phyloP scores from a whole-genome alignment of 2,113 vertebrate species.

The Danionella cerebrum region DNA sequence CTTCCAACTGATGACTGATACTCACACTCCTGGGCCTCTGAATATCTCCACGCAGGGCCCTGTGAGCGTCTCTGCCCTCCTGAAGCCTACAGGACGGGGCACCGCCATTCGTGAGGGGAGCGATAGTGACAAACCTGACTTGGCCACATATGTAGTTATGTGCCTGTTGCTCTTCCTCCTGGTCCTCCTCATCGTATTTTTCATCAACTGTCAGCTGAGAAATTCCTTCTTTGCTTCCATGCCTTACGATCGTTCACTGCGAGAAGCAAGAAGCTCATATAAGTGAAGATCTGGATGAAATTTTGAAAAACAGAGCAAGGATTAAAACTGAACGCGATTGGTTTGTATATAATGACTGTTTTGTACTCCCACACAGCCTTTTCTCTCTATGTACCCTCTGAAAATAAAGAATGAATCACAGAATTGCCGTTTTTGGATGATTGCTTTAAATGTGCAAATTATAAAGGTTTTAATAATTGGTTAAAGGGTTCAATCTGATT shows the following conservation, averaged over 20 bases:
- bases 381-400: neutral
- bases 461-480: too few species aligned
- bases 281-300: conserved; percentile 49
- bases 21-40: conserved; percentile 65
- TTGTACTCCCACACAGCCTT: conserved; percentile 23
- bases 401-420: too few species aligned
- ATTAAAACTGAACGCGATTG: neutral
- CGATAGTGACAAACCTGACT: conserved; percentile 84
- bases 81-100: conserved; percentile 73
- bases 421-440: too few species aligned
- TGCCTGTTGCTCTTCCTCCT: conserved; percentile 87
- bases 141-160: conserved; percentile 88
- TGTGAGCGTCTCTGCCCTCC: conserved; percentile 79
- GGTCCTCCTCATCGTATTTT: conserved; percentile 89
- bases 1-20: conserved; percentile 74
- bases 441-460: too few species aligned
- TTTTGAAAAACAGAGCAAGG: neutral
- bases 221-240: conserved; percentile 94
- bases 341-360: conserved; percentile 1
- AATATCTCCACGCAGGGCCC: conserved; percentile 81
- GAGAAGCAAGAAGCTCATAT: conserved; percentile 88
- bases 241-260: conserved; percentile 91
- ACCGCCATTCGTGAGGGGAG: conserved; percentile 77
- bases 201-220: conserved; percentile 96
- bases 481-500: too few species aligned